A percentile compares a stretch with the other conserved stretches of the same genome.
phyloP scores from a whole-genome alignment of 2,113 vertebrate species.

The Leuciscus idus region DNA sequence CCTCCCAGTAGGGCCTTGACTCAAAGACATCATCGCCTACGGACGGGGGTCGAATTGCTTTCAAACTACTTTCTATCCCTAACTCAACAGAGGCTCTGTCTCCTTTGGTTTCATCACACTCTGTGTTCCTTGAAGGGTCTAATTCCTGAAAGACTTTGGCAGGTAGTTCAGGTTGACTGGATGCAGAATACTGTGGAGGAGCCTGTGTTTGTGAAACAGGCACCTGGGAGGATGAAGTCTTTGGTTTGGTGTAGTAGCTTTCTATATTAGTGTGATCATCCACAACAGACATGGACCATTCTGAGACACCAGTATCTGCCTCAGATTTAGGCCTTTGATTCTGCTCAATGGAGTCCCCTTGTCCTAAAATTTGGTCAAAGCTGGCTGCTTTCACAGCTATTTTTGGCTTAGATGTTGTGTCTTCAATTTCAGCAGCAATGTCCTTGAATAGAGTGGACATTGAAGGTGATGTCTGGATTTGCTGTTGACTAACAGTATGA shows the following conservation, averaged over 20 bases:
- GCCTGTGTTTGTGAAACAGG: slow-evolving; percentile 73
- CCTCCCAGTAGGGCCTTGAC: slow-evolving; percentile 91
- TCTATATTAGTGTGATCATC: slow-evolving; percentile 67
- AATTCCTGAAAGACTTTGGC: neutral
- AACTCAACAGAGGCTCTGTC: slow-evolving; percentile 82
- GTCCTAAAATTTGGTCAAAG: slow-evolving; percentile 60
- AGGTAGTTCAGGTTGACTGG: slow-evolving; percentile 11
- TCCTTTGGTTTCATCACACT: slow-evolving; percentile 85
- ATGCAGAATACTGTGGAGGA: slow-evolving; percentile 47
- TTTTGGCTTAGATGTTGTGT: slow-evolving; percentile 80
- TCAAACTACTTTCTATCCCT: slow-evolving; percentile 83
- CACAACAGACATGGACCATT: slow-evolving; percentile 31
- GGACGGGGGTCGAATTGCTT: slow-evolving; percentile 76
- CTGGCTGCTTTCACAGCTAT: slow-evolving; percentile 72
- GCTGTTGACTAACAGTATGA: slow-evolving; percentile 30
- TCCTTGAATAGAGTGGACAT: slow-evolving; percentile 62
- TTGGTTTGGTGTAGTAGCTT: slow-evolving; percentile 71
- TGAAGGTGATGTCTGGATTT: slow-evolving; percentile 61
- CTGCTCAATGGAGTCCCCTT: slow-evolving; percentile 47
- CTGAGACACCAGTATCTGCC: slow-evolving; percentile 35
- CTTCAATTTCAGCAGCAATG: slow-evolving; percentile 68
- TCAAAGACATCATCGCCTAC: slow-evolving; percentile 92
- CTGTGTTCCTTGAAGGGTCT: slow-evolving; percentile 60
- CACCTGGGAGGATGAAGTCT: slow-evolving; percentile 73
- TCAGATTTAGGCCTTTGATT: slow-evolving; percentile 69